These are phyloP conservation scores for Drosophila rubida DNA, from an alignment of 2,888 invertebrate genomes.

Conservation along the genomic window DNA sequence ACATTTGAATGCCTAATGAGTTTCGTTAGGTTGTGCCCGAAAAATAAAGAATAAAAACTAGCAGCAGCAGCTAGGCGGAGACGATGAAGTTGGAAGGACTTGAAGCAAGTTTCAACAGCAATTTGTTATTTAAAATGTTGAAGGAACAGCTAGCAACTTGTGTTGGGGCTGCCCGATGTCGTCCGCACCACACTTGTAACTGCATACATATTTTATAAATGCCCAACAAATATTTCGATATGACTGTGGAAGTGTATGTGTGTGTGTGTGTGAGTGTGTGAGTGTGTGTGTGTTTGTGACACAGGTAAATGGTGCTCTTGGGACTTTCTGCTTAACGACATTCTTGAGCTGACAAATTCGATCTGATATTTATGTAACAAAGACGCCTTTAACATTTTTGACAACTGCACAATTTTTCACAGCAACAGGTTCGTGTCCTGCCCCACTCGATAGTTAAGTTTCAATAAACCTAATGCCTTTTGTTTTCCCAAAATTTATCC, in stretches of 20 bases:
- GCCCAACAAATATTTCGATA: slow-evolving; percentile 17
- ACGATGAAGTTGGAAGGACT: slow-evolving; percentile 1
- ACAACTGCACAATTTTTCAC: not conserved
- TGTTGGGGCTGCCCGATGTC: not conserved
- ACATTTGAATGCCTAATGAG: slow-evolving; percentile 63
- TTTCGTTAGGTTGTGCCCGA: slow-evolving; percentile 31
- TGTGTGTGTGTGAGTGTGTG: slow-evolving; percentile 5
- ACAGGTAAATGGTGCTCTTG: slow-evolving; percentile 3
- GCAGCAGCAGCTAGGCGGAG: not conserved
- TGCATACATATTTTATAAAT: slow-evolving; percentile 28
- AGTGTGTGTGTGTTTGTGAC: too few species aligned
- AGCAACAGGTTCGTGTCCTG: slow-evolving; percentile 42
- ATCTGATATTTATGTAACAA: slow-evolving; percentile 42
- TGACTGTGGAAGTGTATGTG: not conserved
- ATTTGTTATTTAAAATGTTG: slow-evolving; percentile 40
- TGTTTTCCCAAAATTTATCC: slow-evolving; percentile 31
- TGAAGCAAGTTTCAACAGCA: slow-evolving; percentile 29
- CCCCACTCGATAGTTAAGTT: slow-evolving; percentile 47
- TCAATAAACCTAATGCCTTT: slow-evolving; percentile 47
- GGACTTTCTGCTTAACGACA: not conserved
- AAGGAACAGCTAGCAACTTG: slow-evolving; percentile 22
- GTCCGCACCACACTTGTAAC: slow-evolving; percentile 8
- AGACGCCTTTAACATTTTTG: slow-evolving; percentile 17
- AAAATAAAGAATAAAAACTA: not conserved
- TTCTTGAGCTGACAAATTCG: slow-evolving; percentile 27